phyloP scores from a whole-genome alignment of 2,797 vertebrate species.

The Sebastolobus alascanus region DNA sequence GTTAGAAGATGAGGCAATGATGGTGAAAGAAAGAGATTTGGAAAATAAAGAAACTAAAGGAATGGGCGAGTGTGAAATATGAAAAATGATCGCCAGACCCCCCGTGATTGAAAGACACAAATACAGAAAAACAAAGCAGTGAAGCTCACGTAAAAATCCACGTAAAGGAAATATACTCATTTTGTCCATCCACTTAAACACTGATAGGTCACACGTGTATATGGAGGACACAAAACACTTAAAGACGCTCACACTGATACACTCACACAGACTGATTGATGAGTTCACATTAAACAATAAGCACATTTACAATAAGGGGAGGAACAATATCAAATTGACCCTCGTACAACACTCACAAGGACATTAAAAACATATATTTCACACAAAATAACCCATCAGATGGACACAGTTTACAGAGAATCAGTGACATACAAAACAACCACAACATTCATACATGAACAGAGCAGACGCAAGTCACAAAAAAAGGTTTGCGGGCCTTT shows the following conservation, averaged over 20 bases:
- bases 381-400: conserved; percentile 47
- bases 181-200: conserved; percentile 35
- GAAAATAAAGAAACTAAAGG: neutral
- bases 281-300: conserved; percentile 48
- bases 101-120: conserved; percentile 36
- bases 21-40: conserved; percentile 6
- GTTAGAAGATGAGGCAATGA: conserved; percentile 5
- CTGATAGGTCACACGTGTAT: conserved; percentile 39
- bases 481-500: conserved; percentile 74
- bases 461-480: conserved; percentile 60
- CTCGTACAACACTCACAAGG: conserved; percentile 44
- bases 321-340: conserved; percentile 36
- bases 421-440: conserved; percentile 64
- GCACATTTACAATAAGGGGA: conserved; percentile 40
- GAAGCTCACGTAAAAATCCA: conserved; percentile 47
- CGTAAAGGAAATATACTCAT: conserved; percentile 28
- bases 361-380: conserved; percentile 41
- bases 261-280: conserved; percentile 42
- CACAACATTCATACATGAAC: conserved; percentile 80
- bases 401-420: conserved; percentile 51
- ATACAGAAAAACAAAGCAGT: conserved; percentile 40
- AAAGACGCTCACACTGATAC: conserved; percentile 50
- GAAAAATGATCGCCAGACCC: conserved; percentile 27
- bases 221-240: conserved; percentile 53
- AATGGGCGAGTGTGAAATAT: conserved; percentile 27